Percentiles rank a stretch among this genome's conserved stretches.
These are phyloP conservation scores for Esox niger DNA, from an alignment of 2,113 vertebrate species.

Conservation along the genomic window DNA sequence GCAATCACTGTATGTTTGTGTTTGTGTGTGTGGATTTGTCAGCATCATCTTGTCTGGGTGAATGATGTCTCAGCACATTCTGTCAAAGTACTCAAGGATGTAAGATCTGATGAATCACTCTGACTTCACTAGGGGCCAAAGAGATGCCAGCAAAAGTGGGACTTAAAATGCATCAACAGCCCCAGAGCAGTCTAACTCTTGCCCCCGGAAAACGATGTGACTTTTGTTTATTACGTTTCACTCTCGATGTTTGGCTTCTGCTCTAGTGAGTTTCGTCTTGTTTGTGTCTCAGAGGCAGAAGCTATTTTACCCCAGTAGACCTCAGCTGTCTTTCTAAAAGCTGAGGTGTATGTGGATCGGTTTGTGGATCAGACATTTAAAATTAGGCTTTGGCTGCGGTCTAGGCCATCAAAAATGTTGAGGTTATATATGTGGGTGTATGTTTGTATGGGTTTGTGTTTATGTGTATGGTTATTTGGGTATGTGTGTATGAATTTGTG, in stretches of 20 bases:
- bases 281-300: background rate
- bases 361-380: background rate
- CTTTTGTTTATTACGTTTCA: slow-evolving; percentile 34
- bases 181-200: slow-evolving; percentile 26
- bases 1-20: background rate
- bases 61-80: slow-evolving; percentile 35
- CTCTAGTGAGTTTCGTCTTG: background rate
- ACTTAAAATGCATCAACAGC: slow-evolving; percentile 41
- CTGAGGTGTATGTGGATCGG: background rate
- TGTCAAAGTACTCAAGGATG: slow-evolving; percentile 35
- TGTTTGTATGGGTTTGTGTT: too few species aligned
- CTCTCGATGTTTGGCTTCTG: background rate
- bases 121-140: slow-evolving; percentile 40
- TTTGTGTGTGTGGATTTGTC: slow-evolving; percentile 28
- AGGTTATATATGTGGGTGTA: background rate
- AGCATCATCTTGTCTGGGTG: slow-evolving; percentile 17
- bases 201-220: slow-evolving; percentile 20
- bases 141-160: slow-evolving; percentile 38
- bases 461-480: too few species aligned
- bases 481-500: too few species aligned
- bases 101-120: slow-evolving; percentile 54
- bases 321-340: background rate
- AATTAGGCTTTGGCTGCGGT: background rate
- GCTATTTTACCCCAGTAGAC: background rate
- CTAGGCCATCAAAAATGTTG: background rate